Evolutionary conservation across 2,888 invertebrate genomes (phyloP).

Genomic region (Leptopilina syphax): DNA sequence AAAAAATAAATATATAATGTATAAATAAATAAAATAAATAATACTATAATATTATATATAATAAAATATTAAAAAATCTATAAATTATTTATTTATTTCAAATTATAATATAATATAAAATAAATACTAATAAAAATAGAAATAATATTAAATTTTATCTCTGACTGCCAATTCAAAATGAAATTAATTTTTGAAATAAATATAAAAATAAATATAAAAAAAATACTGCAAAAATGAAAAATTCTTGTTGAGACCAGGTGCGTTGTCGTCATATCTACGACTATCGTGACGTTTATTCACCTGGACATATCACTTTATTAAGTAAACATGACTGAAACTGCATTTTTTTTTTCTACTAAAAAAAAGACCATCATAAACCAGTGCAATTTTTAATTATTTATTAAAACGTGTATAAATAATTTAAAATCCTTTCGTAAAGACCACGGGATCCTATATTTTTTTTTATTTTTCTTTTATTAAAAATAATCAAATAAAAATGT

Average conservation of each 20-base stretch:
- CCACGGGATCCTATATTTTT: not conserved
- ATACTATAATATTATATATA: too few relatives aligned
- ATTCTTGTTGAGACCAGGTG: not conserved
- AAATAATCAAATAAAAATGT: not conserved
- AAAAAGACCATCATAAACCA: not conserved
- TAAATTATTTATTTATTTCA: too few relatives aligned
- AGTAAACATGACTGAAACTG: not conserved
- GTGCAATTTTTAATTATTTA: not conserved
- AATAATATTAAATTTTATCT: too few relatives aligned
- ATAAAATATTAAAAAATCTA: too few relatives aligned
- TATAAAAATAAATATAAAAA: too few relatives aligned
- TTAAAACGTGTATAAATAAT: not conserved
- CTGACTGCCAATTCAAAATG: too few relatives aligned
- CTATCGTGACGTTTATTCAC: slow-evolving; percentile 1
- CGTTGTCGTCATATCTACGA: not conserved
- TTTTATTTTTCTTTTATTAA: not conserved
- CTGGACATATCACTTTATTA: slow-evolving; percentile 9
- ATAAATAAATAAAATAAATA: too few relatives aligned
- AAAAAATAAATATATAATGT: too few relatives aligned
- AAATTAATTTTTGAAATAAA: not conserved
- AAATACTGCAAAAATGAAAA: not conserved
- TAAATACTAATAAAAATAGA: too few relatives aligned
- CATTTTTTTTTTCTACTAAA: not conserved
- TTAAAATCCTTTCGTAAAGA: not conserved
- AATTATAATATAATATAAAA: too few relatives aligned